Conservation (phyloP, 2,797 vertebrate genomes). For the Scomberomorus guttatus region DNA sequence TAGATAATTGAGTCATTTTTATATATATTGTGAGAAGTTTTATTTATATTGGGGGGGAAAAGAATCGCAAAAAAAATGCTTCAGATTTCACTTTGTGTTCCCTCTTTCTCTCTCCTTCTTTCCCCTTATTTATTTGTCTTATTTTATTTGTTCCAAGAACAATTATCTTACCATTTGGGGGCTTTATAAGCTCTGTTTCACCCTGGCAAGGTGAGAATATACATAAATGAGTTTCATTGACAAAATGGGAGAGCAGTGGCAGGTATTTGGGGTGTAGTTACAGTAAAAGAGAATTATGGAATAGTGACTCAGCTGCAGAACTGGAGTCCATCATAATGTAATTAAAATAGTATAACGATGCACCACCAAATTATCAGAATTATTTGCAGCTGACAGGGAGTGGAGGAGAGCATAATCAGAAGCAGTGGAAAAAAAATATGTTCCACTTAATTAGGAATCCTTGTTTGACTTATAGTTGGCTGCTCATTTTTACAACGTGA, state of each 20-base stretch:
- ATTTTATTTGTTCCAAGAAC: slow-evolving; percentile 57
- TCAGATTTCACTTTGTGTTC: slow-evolving; percentile 54
- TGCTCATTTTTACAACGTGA: slow-evolving; percentile 71
- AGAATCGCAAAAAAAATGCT: slow-evolving; percentile 10
- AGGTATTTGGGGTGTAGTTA: slow-evolving; percentile 76
- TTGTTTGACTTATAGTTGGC: slow-evolving; percentile 76
- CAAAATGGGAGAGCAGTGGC: slow-evolving; percentile 74
- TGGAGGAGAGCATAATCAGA: slow-evolving; percentile 73
- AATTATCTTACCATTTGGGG: slow-evolving; percentile 68
- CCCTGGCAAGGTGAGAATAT: slow-evolving; percentile 64
- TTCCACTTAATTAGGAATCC: slow-evolving; percentile 78
- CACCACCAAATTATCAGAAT: slow-evolving; percentile 80
- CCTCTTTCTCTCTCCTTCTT: slow-evolving; percentile 5
- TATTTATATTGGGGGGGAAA: slow-evolving; percentile 58
- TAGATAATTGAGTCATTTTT: slow-evolving; percentile 70
- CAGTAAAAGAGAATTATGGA: slow-evolving; percentile 75
- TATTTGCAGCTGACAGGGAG: slow-evolving; percentile 81
- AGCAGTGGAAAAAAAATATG: slow-evolving; percentile 70
- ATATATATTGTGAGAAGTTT: slow-evolving; percentile 72
- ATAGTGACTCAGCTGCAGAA: slow-evolving; percentile 75
- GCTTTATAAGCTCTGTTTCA: slow-evolving; percentile 66
- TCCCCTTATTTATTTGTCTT: slow-evolving; percentile 4
- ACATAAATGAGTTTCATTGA: slow-evolving; percentile 82
- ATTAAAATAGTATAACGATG: slow-evolving; percentile 78
- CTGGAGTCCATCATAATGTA: slow-evolving; percentile 76